Evolutionary conservation across 1,140 invertebrate genomes (phyloP).

Genomic region (Phocides pigmalion): DNA sequence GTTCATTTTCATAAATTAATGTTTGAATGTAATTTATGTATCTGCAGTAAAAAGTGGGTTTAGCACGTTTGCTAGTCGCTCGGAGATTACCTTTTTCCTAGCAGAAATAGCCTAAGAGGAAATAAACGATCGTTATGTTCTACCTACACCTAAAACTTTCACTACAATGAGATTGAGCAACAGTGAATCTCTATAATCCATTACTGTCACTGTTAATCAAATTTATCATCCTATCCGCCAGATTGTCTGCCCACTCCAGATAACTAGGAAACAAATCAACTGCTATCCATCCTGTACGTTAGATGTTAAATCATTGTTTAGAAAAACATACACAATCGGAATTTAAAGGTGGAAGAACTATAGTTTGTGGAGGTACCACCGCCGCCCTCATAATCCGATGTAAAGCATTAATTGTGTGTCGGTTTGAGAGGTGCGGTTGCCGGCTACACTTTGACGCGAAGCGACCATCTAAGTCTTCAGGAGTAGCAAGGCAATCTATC

Average conservation of each 20-base stretch:
- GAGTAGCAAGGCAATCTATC: no score
- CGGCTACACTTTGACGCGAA: no score
- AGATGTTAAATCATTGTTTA: conserved; percentile 1
- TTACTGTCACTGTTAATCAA: conserved; percentile 14
- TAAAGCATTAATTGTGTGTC: no score
- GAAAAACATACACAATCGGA: conserved; percentile 1
- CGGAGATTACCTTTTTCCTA: background rate
- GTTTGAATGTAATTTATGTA: background rate
- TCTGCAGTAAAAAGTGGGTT: background rate
- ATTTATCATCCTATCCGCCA: conserved; percentile 17
- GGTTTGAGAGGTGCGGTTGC: no score
- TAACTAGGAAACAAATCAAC: conserved; percentile 5
- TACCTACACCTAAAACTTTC: no score
- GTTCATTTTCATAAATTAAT: no score
- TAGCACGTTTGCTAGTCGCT: background rate
- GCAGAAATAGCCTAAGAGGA: no score
- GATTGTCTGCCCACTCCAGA: conserved; percentile 20
- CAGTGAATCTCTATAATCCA: conserved; percentile 6
- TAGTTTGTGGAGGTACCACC: no score
- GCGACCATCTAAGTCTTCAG: no score
- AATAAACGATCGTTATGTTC: no score
- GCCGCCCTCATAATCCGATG: no score
- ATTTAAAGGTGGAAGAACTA: no score
- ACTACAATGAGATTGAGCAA: background rate
- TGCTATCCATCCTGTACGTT: conserved; percentile 9